Conservation (phyloP, 2,797 vertebrate species). For the Coluber constrictor region DNA sequence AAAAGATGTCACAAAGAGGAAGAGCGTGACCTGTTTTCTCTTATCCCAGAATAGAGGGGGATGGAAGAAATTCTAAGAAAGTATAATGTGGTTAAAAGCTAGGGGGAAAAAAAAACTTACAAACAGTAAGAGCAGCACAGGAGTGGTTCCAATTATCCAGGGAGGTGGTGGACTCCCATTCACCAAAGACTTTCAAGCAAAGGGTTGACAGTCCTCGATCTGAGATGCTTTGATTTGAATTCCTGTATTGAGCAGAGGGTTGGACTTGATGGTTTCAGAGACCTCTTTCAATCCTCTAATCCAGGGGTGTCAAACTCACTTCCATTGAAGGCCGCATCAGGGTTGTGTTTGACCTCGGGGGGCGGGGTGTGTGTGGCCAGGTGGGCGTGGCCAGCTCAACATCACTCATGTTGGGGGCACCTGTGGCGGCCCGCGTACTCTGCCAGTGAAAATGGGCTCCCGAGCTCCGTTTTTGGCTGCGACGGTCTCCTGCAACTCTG, state of each 20-base stretch:
- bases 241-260: not conserved
- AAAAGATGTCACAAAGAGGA: not conserved
- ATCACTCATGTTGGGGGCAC: too few species aligned
- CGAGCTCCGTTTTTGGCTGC: too few species aligned
- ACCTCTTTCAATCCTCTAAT: not conserved
- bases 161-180: not conserved
- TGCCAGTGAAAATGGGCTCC: too few species aligned
- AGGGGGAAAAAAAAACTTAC: not conserved
- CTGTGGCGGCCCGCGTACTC: too few species aligned
- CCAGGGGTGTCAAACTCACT: too few species aligned
- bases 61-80: not conserved
- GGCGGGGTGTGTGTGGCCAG: too few species aligned
- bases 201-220: not conserved
- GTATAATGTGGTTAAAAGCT: not conserved
- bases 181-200: not conserved
- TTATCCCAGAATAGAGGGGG: not conserved
- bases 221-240: not conserved
- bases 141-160: not conserved
- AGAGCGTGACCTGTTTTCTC: not conserved
- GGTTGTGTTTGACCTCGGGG: too few species aligned
- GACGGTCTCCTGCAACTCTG: too few species aligned
- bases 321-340: too few species aligned
- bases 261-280: not conserved
- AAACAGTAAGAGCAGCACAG: not conserved
- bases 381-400: too few species aligned